Percentiles rank a stretch among this genome's conserved stretches.
These are phyloP conservation scores for Linyphia triangularis DNA, from an alignment of 2,888 invertebrate genomes.

Conservation along the genomic window DNA sequence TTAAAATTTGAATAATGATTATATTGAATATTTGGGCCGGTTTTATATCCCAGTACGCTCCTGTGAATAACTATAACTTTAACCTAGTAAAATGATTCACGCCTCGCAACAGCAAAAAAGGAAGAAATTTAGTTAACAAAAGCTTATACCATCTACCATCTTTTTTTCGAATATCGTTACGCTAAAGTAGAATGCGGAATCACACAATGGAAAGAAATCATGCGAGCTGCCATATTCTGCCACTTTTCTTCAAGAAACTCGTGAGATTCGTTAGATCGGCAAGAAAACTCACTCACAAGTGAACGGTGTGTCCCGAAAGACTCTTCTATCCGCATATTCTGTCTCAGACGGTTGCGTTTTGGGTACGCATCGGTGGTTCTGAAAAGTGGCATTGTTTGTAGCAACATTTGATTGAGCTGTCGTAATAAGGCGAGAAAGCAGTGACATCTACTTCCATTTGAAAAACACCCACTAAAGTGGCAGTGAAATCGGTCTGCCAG, in stretches of 20 bases:
- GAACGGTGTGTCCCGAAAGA: background rate
- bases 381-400: background rate
- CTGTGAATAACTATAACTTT: background rate
- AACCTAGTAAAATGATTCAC: background rate
- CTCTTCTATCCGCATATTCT: background rate
- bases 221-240: background rate
- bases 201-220: background rate
- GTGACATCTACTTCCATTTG: background rate
- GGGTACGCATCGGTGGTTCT: slow-evolving; percentile 3
- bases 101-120: background rate
- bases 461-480: background rate
- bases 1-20: no score
- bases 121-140: background rate
- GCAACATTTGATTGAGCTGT: background rate
- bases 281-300: background rate
- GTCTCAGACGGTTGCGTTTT: background rate
- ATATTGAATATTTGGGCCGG: no score
- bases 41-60: no score
- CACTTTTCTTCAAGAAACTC: no score
- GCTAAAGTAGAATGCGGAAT: background rate
- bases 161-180: background rate
- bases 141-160: background rate
- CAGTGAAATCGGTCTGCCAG: background rate
- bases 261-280: background rate
- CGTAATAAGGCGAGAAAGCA: background rate